Evolutionary conservation across 2,113 vertebrate genomes (phyloP), one percentile per base, ranked within the genome.

Genomic region (Sander lucioperca): DNA sequence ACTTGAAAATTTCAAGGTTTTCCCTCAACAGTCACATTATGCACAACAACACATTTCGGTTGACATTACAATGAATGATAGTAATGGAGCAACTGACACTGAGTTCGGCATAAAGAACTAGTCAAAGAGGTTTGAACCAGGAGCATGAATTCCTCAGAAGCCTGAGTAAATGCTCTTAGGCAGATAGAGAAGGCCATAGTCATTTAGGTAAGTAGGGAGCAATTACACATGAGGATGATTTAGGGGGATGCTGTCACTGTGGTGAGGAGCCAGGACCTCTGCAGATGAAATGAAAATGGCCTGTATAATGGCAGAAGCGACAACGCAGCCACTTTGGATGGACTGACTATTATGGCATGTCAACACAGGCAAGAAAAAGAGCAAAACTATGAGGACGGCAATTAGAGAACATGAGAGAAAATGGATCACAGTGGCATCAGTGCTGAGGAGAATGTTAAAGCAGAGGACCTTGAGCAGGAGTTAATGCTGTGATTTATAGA

Each of bases 181-280:
- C 91, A 94, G 93, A 95, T 94, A 91, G 88, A 88, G 86, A 82
- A 91, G 83, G 79, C 91, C 86, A 79, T 65, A 87, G 88, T 92
- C 93, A 93, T 95, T 94, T 94, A 93, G 91, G 89, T 94, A 95
- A 95, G 93, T 92, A 94, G 90, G 88, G 89, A 91, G 90, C 92
- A 93, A 93, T 94, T 93, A 94, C 92, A 93, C 78, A 87, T 87
- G 86, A 86, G 87, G 88, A 88, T 95, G 95, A 95, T 95, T 95
- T 95, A 96, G 85, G 89, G 82, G 91, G 73, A 79, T 77, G 90
- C 91, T 94, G 91, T 94, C 94, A 93, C 50, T 50, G 80, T 77
- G 89, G 89, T 82, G 77, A 90, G 85, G 79, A 87, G 91, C 86
- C 88, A 65, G 77, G 91, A 92, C 92, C 94, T 90, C 89, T 87